Base-by-base conservation (phyloP, 2,113 vertebrate genomes). In the Thamnaconus septentrionalis region DNA sequence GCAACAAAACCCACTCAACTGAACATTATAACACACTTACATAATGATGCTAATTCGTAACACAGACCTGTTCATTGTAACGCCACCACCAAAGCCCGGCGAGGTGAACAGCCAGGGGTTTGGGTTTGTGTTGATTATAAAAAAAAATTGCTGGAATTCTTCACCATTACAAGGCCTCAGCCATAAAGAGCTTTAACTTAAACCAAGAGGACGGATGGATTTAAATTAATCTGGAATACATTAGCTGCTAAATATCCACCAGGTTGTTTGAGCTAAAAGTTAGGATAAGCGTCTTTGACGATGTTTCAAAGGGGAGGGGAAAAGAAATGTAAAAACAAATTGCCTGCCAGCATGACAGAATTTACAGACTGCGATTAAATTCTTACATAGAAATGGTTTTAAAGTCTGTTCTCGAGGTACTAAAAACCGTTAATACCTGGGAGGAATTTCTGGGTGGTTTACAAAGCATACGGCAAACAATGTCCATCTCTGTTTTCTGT, bases 1-100 rank as follows among this genome's bases (percentile, higher is more conserved):
- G 46, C 46, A 50, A 59, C 41, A 70, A 69, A 61, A 67, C 59
- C 72, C 5, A 57, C 71, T 62, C 44, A 45, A 69, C 56, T 79
- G 59, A 75, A 56, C 55, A 76, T 9, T 3, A 2, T 4, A 4
- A 3, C 46, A 42, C 40, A 10, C 41, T 85, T 83, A 80, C 60
- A 71, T 58, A 82, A 84, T 51, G 39, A 56, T 62, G 55, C 43
- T 61, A 73, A 78, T 76, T 76, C 62, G 48, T 50, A 77, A 62
- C 73, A 75, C 48, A 45, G 64, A 78, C 59, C 47, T 66, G 11
- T 12, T n/a, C 6, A 5, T 31, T 51, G 8, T 59, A 45, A 60
- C 78, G 53, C 12, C 42, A 31, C 49, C 5, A 51, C 56, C 7
- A 78, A 74, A 80, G 56, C 59, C 63, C 42, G 41, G 3, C 47